Percentiles rank a stretch among this genome's conserved stretches.
phyloP scores from a whole-genome alignment of 37 sponge, comb jelly and placozoan species.

The Bolinopsis microptera region DNA sequence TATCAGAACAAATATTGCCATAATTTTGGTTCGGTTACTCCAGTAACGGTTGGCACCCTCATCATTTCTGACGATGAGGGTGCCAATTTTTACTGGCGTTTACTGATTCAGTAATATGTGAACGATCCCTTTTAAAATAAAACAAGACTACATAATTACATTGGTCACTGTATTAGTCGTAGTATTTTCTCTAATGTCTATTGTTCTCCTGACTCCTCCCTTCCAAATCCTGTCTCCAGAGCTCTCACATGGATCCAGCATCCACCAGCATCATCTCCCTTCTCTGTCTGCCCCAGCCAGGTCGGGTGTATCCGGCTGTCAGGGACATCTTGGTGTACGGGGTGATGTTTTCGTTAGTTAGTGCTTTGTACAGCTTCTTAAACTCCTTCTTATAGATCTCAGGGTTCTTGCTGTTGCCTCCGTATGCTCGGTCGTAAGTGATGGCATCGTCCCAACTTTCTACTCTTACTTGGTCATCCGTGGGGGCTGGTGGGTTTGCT shows the following conservation, averaged over 20 bases:
- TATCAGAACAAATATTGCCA: too few species aligned
- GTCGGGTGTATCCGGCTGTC: not conserved
- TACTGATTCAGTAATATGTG: too few species aligned
- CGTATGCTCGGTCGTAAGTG: not conserved
- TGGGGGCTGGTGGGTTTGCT: not conserved
- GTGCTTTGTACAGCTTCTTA: not conserved
- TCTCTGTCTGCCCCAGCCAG: not conserved
- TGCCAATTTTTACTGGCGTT: too few species aligned
- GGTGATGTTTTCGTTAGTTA: not conserved
- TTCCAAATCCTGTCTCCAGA: too few species aligned
- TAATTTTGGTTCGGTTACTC: too few species aligned
- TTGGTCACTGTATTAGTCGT: too few species aligned
- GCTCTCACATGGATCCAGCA: not conserved
- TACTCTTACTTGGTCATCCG: not conserved
- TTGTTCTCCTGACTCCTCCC: too few species aligned
- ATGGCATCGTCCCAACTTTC: not conserved
- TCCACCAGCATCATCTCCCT: not conserved
- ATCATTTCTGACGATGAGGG: too few species aligned
- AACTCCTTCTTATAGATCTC: not conserved
- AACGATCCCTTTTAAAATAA: too few species aligned
- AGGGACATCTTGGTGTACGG: not conserved
- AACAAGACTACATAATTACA: too few species aligned
- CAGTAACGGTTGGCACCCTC: too few species aligned
- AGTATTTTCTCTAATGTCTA: too few species aligned
- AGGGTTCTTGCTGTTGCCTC: not conserved